Base-by-base conservation (phyloP, 2,797 vertebrate genomes). In the Acestrorhynchus altus region DNA sequence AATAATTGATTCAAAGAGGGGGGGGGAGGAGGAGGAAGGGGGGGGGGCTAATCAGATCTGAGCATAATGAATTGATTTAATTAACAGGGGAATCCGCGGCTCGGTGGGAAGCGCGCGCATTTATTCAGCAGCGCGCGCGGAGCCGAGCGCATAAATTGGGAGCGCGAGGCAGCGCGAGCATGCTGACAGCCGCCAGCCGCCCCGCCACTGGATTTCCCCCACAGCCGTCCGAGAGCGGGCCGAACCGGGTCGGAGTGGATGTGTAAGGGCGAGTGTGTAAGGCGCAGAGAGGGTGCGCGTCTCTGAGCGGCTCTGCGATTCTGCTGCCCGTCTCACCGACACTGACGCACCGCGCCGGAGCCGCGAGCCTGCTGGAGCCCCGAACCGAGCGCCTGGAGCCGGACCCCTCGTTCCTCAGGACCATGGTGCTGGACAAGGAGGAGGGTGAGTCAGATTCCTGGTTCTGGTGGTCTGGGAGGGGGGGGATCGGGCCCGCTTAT, bases 21-120 rank as follows among this genome's bases (percentile, higher is more conserved):
- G 95, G 57, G 95, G 96, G 94, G 96, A 95, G 95, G n/a, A n/a
- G n/a, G n/a, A 35, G 96, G 97, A 96, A 95, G 93, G 96, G n/a
- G 6, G 96, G 97, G 96, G 95, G 93, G 96, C 97, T 98, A 98
- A 99, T 99, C 98, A 99, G 98, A 99, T 98, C 97, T 96, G 96
- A 96, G 96, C 97, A 96, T 98, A 99, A 99, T 99, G 98, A 99
- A 99, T 99, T 99, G 97, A 98, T 99, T 99, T 99, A 99, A 99
- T 99, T 99, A 98, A 98, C 97, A 96, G 94, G 97, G 97, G 97
- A 97, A 96, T 98, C 96, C 95, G 93, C 93, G 97, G 96, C 94
- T 96, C 96, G 96, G 94, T 95, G 96, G 96, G 95, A 98, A 96
- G 61, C 95, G 11, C 39, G 93, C 94, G 94, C 96, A 91, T 96